phyloP scores from a whole-genome alignment of 2,797 vertebrate genomes.

The Intellagama lesueurii region DNA sequence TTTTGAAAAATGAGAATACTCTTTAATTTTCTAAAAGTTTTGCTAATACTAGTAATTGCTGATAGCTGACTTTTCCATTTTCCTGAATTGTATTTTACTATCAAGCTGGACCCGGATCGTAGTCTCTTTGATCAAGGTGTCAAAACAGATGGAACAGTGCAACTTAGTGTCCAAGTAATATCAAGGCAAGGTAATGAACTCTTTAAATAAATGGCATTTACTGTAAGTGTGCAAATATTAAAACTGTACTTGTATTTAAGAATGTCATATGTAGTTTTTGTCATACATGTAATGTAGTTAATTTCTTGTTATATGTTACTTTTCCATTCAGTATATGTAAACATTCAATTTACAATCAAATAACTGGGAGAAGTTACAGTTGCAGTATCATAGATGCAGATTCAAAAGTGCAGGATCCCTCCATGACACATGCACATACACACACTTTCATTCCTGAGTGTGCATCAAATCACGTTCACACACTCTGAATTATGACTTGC shows the following conservation, averaged over 20 bases:
- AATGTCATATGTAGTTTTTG: not conserved
- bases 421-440: too few species aligned
- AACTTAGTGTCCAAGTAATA: conserved; percentile 97
- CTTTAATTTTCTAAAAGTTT: not conserved
- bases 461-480: too few species aligned
- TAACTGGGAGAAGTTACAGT: too few species aligned
- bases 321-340: too few species aligned
- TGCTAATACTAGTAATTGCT: not conserved
- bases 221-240: not conserved
- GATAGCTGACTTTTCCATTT: not conserved
- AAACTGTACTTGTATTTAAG: not conserved
- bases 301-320: too few species aligned
- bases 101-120: conserved; percentile 93
- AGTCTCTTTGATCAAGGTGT: conserved; percentile 99
- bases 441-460: too few species aligned
- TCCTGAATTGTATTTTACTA: not conserved
- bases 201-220: not conserved
- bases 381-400: too few species aligned
- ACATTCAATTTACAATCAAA: too few species aligned
- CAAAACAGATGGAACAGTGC: conserved; percentile 99
- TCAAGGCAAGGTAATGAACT: conserved; percentile 89
- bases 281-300: too few species aligned
- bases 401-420: too few species aligned
- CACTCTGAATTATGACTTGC: too few species aligned
- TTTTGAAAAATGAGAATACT: not conserved